phyloP scores from a whole-genome alignment of 2,113 vertebrate species.

The Meleagris gallopavo region DNA sequence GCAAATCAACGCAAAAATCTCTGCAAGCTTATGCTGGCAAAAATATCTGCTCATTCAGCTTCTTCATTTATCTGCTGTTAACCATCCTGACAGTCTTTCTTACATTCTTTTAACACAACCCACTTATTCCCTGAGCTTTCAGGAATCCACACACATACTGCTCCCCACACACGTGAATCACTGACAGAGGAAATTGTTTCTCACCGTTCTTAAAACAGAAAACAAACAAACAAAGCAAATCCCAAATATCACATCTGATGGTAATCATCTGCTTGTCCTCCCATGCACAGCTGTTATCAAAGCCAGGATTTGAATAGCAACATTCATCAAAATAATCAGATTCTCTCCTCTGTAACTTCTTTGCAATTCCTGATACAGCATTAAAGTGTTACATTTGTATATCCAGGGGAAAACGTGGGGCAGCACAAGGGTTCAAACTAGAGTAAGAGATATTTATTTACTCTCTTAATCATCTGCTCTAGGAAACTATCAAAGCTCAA shows the following conservation, averaged over 20 bases:
- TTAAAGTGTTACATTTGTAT: not conserved
- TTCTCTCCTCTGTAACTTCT: not conserved
- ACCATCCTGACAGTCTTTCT: not conserved
- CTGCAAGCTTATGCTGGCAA: not conserved
- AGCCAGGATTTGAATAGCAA: not conserved
- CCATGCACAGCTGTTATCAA: not conserved
- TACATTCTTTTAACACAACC: not conserved
- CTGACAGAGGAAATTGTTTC: not conserved
- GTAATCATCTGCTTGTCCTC: not conserved
- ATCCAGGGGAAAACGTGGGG: not conserved
- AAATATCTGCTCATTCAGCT: not conserved
- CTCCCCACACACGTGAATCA: accelerated
- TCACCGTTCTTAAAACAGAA: not conserved
- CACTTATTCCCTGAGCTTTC: not conserved
- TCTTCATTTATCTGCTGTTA: not conserved
- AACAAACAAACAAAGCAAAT: not conserved
- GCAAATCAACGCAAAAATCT: not conserved
- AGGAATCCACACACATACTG: not conserved
- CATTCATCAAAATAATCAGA: not conserved
- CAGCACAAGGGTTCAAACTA: not conserved
- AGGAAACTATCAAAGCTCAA: not conserved
- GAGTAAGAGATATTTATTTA: not conserved
- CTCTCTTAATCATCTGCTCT: not conserved
- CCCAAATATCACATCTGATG: not conserved
- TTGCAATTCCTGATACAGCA: not conserved